Base-by-base conservation (phyloP, 2,888 invertebrate genomes). In the Dermolepida albohirtum region DNA sequence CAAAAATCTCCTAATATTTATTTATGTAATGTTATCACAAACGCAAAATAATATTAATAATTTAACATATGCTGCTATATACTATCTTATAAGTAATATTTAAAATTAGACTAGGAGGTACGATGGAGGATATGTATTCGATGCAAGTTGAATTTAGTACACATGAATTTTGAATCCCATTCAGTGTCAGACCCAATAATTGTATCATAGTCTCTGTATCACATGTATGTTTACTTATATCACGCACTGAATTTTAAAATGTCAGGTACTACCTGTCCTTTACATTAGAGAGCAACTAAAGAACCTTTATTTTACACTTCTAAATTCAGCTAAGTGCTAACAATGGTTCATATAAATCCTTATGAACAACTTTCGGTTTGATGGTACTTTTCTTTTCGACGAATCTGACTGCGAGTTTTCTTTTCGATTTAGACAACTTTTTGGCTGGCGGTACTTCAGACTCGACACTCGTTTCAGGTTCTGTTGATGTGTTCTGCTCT, bases 301-400 rank as follows among this genome's bases (percentile, higher is more conserved):
- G 22, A 29, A 49, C 40, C 50, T 11, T 55, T 51, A 41, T 47
- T 66, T 66, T 22, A 17, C 41, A 59, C n/a, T 41, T 54, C 34
- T 40, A 40, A 54, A 64, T 77, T 87, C 88, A 90, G 86, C 90
- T 90, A 82, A 90, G 84, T 66, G 90, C 90, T 82, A 90, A 80
- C 77, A 90, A 82, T 52, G 90, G 90, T 82, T 90, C 90, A 74
- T 87, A 86, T 70, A 86, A 79, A 75, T 89, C 89, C 83, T 86
- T 87, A 1, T 29, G 47, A 10, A 39, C 17, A 5, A 8, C n/a
- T 62, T 70, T 69, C 16, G 68, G 57, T 66, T 69, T 71, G 6
- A 50, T 43, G 22, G 72, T 29, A 7, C 83, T 80, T 74, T 87
- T 87, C 76, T 87, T 87, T 73, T 87, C 86, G 34, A 86, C 81